Evolutionary conservation across 1,140 invertebrate genomes (phyloP), one percentile per base, ranked within the genome.

Genomic region (Callitettix versicolor): DNA sequence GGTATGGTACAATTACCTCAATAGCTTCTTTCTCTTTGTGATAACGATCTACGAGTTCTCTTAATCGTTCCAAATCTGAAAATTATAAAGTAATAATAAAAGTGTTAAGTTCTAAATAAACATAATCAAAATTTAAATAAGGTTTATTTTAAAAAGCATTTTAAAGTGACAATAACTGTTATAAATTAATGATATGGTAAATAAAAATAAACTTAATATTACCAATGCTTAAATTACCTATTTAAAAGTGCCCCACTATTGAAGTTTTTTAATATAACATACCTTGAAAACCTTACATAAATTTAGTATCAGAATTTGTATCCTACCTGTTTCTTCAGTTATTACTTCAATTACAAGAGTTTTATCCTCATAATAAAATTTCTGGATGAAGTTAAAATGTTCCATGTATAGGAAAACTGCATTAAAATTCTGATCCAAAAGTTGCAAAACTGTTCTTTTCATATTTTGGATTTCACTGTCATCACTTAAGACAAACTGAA

Each of bases 291-390:
- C n/a, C n/a, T n/a, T n/a, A n/a, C n/a, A n/a, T n/a, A n/a, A n/a
- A n/a, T n/a, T n/a, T n/a, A n/a, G n/a, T n/a, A n/a, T n/a, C n/a
- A n/a, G n/a, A n/a, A n/a, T n/a, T n/a, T n/a, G n/a, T n/a, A n/a
- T 3, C 59, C 68, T 67, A 64, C 76, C 48, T 74, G 73, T 62
- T 67, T 73, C 64, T 43, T 69, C 66, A 53, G 58, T 67, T 14
- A 80, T 72, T 11, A 66, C 60, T 11, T 73, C 67, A 3, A 78
- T 67, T 62, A 84, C 78, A 38, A 77, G 77, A 18, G 71, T 73
- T 47, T 80, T 70, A 66, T 89, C 86, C 55, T 86, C 81, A 41
- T 73, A 73, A 63, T 80, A 89, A 67, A 85, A 86, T 20, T 76
- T 60, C 44, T 79, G 71, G 57, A 89, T 81, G 0, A 63, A 53